These are phyloP conservation scores for Blastomussa wellsi DNA, from an alignment of 92 coral and sea anemone species.

Conservation along the genomic window DNA sequence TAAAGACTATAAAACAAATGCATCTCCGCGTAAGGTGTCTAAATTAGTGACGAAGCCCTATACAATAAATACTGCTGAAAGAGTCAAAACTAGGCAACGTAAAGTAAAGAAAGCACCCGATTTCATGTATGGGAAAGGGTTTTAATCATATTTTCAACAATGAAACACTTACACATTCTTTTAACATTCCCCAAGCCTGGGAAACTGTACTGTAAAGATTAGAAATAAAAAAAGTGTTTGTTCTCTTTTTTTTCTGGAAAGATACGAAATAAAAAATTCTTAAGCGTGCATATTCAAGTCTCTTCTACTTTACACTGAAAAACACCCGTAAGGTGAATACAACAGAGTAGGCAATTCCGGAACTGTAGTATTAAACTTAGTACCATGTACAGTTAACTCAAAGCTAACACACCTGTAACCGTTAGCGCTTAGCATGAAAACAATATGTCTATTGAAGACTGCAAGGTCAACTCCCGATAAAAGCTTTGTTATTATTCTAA, in stretches of 20 bases:
- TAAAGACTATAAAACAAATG: background rate
- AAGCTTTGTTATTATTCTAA: no score
- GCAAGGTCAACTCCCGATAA: no score
- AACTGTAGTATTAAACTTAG: background rate
- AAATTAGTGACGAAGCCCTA: background rate
- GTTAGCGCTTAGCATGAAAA: background rate
- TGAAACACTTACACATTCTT: background rate
- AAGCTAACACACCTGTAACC: background rate
- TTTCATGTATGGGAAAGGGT: constrained; percentile 1
- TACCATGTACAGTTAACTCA: background rate
- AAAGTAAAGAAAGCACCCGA: background rate
- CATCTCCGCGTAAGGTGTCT: background rate
- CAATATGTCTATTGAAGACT: no score
- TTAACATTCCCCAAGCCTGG: no score
- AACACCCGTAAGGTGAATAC: background rate
- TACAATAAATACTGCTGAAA: background rate
- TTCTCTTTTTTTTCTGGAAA: no score
- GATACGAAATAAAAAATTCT: no score
- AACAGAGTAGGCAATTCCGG: background rate
- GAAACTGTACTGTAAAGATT: background rate
- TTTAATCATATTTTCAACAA: background rate
- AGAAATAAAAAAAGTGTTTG: background rate
- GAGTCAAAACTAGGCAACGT: background rate
- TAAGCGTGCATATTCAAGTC: no score
- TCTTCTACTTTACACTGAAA: background rate